Conservation (phyloP, 2,888 invertebrate species). For the Coelopa pilipes region DNA sequence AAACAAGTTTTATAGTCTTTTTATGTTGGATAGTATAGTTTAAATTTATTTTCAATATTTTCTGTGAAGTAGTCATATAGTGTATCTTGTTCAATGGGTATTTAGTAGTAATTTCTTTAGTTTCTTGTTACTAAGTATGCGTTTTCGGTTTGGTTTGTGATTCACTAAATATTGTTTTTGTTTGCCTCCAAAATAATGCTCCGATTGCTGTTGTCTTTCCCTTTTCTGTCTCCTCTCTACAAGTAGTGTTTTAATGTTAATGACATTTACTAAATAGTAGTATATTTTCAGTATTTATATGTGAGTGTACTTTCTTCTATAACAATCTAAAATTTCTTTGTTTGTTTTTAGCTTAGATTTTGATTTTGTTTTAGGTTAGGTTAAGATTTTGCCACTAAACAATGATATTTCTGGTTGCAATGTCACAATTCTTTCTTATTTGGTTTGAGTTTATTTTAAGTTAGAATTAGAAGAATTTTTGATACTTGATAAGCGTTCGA, state of each 20-base stretch:
- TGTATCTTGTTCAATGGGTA: constrained; percentile 29
- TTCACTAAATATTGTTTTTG: constrained; percentile 41
- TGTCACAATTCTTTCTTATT: constrained; percentile 35
- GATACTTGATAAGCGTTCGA: constrained; percentile 19
- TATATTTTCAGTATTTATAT: constrained; percentile 38
- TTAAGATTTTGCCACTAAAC: constrained; percentile 48
- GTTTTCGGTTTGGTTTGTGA: constrained; percentile 18
- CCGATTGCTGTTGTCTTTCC: constrained; percentile 41
- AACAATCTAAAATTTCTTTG: constrained; percentile 40
- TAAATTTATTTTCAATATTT: constrained; percentile 31
- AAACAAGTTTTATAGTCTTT: constrained; percentile 36
- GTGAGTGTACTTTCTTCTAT: constrained; percentile 41
- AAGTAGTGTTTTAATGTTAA: constrained; percentile 51
- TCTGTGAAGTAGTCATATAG: background rate
- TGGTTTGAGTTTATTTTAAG: constrained; percentile 40
- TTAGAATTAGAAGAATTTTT: constrained; percentile 36
- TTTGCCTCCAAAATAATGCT: constrained; percentile 21
- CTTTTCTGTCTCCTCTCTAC: constrained; percentile 46
- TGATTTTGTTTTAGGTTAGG: constrained; percentile 38
- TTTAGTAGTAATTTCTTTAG: constrained; percentile 23
- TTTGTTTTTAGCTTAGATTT: constrained; percentile 33
- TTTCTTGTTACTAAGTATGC: constrained; percentile 13
- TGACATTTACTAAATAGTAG: constrained; percentile 61
- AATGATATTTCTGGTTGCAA: constrained; percentile 42
- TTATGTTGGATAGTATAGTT: constrained; percentile 33